Conservation (phyloP, 2,888 invertebrate genomes). For the Callosobruchus maculatus region DNA sequence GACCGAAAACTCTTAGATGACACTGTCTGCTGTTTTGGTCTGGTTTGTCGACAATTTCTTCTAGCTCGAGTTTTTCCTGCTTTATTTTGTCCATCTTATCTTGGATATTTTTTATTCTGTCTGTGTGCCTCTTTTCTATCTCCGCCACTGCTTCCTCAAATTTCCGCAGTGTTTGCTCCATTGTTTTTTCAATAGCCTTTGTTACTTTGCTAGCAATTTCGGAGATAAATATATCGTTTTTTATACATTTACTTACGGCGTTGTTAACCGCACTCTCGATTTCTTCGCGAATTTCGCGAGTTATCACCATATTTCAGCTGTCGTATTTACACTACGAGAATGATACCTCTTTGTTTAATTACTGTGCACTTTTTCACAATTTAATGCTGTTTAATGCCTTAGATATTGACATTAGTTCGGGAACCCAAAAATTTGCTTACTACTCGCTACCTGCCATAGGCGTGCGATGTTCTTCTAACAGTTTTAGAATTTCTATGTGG, state of each 20-base stretch:
- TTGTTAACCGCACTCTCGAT: constrained; percentile 1
- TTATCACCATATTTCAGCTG: not conserved
- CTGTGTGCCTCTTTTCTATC: not conserved
- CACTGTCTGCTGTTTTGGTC: not conserved
- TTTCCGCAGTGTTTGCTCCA: not conserved
- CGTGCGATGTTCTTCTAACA: no score
- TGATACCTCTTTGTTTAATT: no score
- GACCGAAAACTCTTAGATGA: no score
- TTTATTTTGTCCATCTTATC: not conserved
- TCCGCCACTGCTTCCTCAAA: constrained; percentile 3
- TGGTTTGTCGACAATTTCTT: not conserved
- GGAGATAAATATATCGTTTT: not conserved
- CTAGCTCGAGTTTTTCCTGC: not conserved
- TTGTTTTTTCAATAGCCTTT: constrained; percentile 1
- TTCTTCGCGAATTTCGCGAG: constrained; percentile 3
- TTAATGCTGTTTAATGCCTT: no score
- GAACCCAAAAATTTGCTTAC: no score
- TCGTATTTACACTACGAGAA: no score
- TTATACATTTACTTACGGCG: constrained; percentile 2
- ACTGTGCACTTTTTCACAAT: no score
- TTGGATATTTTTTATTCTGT: not conserved
- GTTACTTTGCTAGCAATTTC: constrained; percentile 2
- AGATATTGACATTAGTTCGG: no score
- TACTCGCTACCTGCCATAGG: no score
- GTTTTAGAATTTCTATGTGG: no score